Evolutionary conservation across 1,140 invertebrate genomes (phyloP), one percentile per base, ranked within the genome.

Genomic region (Melanaphis sacchari): DNA sequence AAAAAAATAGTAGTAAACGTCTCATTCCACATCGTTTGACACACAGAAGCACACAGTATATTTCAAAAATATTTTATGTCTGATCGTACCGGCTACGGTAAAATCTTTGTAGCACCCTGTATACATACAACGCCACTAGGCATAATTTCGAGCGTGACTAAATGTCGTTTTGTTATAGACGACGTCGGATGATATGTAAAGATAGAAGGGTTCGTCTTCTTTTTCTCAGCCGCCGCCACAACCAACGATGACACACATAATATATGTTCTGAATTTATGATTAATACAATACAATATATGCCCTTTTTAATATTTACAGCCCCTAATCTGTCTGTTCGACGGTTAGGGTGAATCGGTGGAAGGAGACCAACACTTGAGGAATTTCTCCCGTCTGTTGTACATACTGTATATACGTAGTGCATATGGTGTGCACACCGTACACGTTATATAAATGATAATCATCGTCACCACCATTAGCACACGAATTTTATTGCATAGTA

Each of bases 141-240:
- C 43, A 9, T 88, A 11, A 76, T 66, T 54, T 76, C 43, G 59
- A 66, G 90, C 90, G 90, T 91, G 90, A 91, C 66, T 46, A 49
- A 91, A 91, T 91, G 90, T 81, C 90, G 66, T 66, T 76, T 91
- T 81, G 66, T 49, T 82, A 36, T n/a, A 38, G 87, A 89, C 87
- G 8, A 24, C 31, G 46, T 22, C 43, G 43, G 21, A 38, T 21
- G 36, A 89, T n/a, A 54, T 54, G 54, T 41, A 31, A 22, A 88
- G 26, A 49, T 21, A 52, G n/a, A 88, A 49, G 87, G 87, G 87
- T 52, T 38, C 40, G 87, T 52, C 46, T 89, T 89, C 43, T 88
- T 49, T 66, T 76, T 76, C 59, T n/a, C 31, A 26, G 8, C 7
- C 59, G 11, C 59, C 54, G 54, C 9, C 54, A n/a, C 59, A 11